Evolutionary conservation across 2,113 vertebrate genomes (phyloP), one percentile per base, ranked within the genome.

Genomic region (Esox niger): DNA sequence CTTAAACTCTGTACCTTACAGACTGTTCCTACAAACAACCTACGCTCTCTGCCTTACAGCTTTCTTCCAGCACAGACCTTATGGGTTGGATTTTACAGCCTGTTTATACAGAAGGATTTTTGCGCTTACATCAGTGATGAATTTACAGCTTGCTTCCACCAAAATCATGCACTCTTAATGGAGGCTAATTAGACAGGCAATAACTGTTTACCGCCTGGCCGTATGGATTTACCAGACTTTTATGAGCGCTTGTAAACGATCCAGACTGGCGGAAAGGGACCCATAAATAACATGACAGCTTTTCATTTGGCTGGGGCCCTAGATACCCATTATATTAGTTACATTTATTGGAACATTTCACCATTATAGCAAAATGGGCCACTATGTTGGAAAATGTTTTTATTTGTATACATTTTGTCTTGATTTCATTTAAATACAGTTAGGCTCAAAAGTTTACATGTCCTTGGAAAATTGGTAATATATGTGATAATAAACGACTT

Each of bases 241-340:
- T 66, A 66, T 33, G 49, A 32, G 49, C 21, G 10, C 29, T 55
- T 6, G 29, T 55, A 66, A 66, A 66, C n/a, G n/a, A n/a, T n/a
- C n/a, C n/a, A n/a, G n/a, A n/a, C 20, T 1, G 26, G 17, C 62
- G n/a, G 25, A 32, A 33, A 62, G 21, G 43, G 33, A 52, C 17
- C 8, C 27, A 49, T 64, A 52, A 32, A 55, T 26, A 8, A 25
- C 1, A 29, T 55, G 10, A 25, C 43, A 49, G 38, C 17, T 47
- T 64, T 29, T 8, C 6, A 21, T 4, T 29, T 8, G 26, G 62
- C 43, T 27, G 30, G 26, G 26, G 38, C 43, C 27, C 47, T 27
- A 52, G 46, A 52, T 52, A 49, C 26, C 31, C 29, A 20, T 31
- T 6, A 27, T 17, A 27, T 30, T 31, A n/a, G n/a, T n/a, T n/a